Percentiles rank a stretch among this genome's conserved stretches.
These are phyloP conservation scores for Catharus bicknelli DNA, from an alignment of 2,113 vertebrate genomes.

Conservation along the genomic window DNA sequence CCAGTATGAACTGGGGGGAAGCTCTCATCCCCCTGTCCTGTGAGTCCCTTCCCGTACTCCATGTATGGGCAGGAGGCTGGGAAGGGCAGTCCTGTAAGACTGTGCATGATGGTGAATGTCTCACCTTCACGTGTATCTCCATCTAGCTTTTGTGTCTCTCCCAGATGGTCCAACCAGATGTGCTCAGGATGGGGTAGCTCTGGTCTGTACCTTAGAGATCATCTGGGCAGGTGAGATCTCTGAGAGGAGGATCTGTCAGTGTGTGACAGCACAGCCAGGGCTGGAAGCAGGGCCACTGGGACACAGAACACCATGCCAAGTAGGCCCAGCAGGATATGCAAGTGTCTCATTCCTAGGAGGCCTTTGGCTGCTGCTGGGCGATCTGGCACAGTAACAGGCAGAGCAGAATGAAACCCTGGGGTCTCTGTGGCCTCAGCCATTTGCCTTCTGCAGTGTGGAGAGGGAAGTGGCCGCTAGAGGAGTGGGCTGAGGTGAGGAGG, in stretches of 20 bases:
- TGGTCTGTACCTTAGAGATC: background rate
- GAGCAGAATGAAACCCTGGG: background rate
- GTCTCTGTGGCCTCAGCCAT: background rate
- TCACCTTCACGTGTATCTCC: background rate
- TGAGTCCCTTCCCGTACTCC: background rate
- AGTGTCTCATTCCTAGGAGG: background rate
- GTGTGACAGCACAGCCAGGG: background rate
- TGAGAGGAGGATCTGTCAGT: background rate
- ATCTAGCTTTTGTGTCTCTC: background rate
- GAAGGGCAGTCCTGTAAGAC: background rate
- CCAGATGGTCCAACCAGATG: background rate
- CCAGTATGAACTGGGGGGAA: accelerated
- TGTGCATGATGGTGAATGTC: background rate
- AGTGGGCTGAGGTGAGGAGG: background rate
- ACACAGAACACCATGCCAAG: accelerated
- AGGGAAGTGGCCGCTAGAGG: background rate
- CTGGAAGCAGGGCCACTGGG: background rate
- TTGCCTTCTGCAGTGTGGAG: accelerated
- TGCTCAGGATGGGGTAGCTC: background rate
- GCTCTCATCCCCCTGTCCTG: background rate
- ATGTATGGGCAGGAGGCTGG: background rate
- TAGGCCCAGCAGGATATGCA: background rate
- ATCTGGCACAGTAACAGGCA: background rate
- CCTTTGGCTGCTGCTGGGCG: background rate
- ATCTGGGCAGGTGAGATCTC: background rate